These are phyloP conservation scores for Bufo bufo DNA, from an alignment of 2,113 vertebrate species.

Conservation along the genomic window DNA sequence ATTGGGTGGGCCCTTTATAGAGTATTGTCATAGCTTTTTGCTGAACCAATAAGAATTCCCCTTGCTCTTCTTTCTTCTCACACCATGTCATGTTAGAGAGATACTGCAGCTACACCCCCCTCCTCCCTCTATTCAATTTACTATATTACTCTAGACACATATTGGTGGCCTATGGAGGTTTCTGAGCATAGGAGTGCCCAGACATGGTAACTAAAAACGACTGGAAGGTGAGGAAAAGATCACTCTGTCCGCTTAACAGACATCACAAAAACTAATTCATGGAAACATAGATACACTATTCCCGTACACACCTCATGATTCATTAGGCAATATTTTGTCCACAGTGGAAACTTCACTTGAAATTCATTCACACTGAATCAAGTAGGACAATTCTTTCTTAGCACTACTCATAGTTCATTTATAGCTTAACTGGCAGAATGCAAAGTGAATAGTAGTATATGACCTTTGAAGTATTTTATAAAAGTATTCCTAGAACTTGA, in stretches of 20 bases:
- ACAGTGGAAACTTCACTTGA: neutral
- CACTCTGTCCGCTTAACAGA: neutral
- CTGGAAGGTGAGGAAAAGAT: neutral
- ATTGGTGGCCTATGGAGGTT: neutral
- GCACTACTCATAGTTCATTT: conserved; percentile 51
- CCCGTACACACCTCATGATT: neutral
- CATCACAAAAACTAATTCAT: neutral
- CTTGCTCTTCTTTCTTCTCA: neutral
- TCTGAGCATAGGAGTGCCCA: neutral
- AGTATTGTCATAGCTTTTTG: neutral
- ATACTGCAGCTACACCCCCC: neutral
- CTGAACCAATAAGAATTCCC: neutral
- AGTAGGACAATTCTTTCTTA: conserved; percentile 44
- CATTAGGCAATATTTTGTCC: neutral
- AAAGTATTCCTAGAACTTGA: conserved; percentile 32
- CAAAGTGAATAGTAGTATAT: conserved; percentile 47
- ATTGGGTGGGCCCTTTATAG: neutral
- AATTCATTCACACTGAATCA: conserved; percentile 8
- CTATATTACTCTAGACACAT: neutral
- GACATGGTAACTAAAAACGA: neutral
- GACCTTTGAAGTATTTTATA: conserved; percentile 53
- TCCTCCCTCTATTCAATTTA: neutral
- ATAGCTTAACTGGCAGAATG: conserved; percentile 35
- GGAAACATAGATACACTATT: neutral
- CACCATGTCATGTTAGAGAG: neutral